These are phyloP conservation scores for Centruroides vittatus DNA, from an alignment of 1,140 invertebrate species.

Conservation along the genomic window DNA sequence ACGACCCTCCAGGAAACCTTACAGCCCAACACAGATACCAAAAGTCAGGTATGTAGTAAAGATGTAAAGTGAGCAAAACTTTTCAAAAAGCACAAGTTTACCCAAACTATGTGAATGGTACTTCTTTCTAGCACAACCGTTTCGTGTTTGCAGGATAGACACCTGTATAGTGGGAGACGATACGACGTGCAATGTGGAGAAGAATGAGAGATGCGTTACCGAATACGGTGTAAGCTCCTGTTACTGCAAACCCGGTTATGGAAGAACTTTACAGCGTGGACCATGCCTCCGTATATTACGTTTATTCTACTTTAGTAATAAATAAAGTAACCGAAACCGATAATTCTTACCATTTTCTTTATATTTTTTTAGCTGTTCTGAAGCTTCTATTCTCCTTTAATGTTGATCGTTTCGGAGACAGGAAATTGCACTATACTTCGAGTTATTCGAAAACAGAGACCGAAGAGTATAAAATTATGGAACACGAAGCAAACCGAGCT, in stretches of 20 bases:
- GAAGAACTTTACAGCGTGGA: slow-evolving; percentile 54
- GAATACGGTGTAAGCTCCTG: slow-evolving; percentile 83
- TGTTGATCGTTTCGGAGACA: slow-evolving; percentile 65
- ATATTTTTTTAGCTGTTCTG: slow-evolving; percentile 40
- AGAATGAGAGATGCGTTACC: slow-evolving; percentile 74
- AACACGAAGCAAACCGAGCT: slow-evolving; percentile 65
- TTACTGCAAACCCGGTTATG: slow-evolving; percentile 71
- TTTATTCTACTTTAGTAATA: not conserved
- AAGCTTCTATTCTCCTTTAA: slow-evolving; percentile 61
- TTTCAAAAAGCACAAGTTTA: too few species aligned
- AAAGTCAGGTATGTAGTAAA: too few species aligned
- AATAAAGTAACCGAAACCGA: not conserved
- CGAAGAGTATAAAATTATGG: slow-evolving; percentile 61
- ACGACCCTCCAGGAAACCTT: too few species aligned
- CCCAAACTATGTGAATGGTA: too few species aligned
- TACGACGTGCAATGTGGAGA: slow-evolving; percentile 71
- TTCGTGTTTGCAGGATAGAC: slow-evolving; percentile 47
- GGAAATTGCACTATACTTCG: slow-evolving; percentile 35
- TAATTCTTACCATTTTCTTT: not conserved
- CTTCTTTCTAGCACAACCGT: not conserved
- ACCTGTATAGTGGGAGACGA: slow-evolving; percentile 88
- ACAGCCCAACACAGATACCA: too few species aligned
- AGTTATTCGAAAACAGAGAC: slow-evolving; percentile 57
- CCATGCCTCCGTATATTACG: slow-evolving; percentile 51
- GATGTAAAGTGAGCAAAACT: too few species aligned